Conservation (phyloP, 1,140 invertebrate species). For the Bombus fervidus region DNA sequence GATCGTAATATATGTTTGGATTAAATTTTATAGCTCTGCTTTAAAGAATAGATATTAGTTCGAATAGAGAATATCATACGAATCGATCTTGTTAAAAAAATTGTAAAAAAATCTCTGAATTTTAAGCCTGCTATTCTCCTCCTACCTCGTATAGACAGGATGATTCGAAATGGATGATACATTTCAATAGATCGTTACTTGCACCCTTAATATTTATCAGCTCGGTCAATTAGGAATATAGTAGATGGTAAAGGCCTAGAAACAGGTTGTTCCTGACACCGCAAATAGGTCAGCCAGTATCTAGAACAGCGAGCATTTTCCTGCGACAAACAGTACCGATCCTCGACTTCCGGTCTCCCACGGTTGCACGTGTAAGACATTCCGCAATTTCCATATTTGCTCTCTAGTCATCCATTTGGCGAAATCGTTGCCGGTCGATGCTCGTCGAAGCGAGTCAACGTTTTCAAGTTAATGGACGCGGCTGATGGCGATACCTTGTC, state of each 20-base stretch:
- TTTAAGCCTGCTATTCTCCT: too few species aligned
- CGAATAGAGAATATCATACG: too few species aligned
- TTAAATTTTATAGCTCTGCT: not conserved
- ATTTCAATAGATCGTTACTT: too few species aligned
- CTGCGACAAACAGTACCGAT: constrained; percentile 16
- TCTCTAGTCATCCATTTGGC: constrained; percentile 34
- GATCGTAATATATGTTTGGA: not conserved
- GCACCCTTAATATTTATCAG: too few species aligned
- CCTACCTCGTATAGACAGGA: too few species aligned
- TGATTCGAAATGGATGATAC: too few species aligned
- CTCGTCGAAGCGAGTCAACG: constrained; percentile 59
- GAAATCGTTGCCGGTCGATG: constrained; percentile 57
- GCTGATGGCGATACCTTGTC: constrained; percentile 82
- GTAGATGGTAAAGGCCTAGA: not conserved
- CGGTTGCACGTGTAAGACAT: constrained; percentile 61
- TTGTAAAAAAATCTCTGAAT: too few species aligned
- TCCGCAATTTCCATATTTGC: constrained; percentile 37
- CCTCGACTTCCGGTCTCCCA: constrained; percentile 61
- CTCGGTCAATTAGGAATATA: too few species aligned
- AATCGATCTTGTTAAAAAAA: too few species aligned
- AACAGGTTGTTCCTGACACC: not conserved
- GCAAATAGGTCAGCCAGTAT: constrained; percentile 34
- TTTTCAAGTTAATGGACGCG: constrained; percentile 77
- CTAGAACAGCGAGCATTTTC: constrained; percentile 27
- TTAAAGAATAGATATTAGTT: too few species aligned